Evolutionary conservation across 2,113 vertebrate genomes (phyloP), one percentile per base, ranked within the genome.

Genomic region (Toxotes chatareus): DNA sequence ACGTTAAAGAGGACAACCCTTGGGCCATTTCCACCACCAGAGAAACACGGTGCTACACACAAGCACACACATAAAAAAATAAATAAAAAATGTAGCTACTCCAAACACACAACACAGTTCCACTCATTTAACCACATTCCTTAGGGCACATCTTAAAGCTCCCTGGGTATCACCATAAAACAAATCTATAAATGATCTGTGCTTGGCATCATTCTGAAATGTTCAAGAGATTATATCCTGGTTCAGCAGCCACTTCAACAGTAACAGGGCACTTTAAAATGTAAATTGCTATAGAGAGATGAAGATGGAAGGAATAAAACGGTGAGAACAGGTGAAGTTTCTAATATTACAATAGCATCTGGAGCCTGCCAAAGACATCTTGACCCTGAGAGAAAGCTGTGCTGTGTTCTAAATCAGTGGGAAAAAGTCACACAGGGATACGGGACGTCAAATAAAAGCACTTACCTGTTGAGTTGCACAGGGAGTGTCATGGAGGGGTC

Each of bases 391-490:
- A 67, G 44, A 19, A 53, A 64, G 32, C 21, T 51, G 32, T 17
- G 31, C 5, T 17, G 47, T 59, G 14, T 21, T 65, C 19, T 66
- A 42, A 63, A 83, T 63, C 62, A 53, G 31, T 17, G 36, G 27
- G n/a, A 44, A 44, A 44, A 14, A 56, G 59, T 61, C 47, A 55
- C 23, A 53, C 7, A n/a, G 44, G 59, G 38, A 46, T 34, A 36
- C 2, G 63, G 31, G 4, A 21, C 27, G 42, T 78, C 27, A 73
- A 64, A 80, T 83, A 62, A 72, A 72, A 77, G 6, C 38, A 92
- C 92, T 94, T 94, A 94, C 93, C 93, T 94, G 76, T 77, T 76
- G 62, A 82, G 72, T 61, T 83, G 64, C 5, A 27, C 0, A 64
- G 38, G 10, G 21, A 61, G 57, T 47, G 56, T 78, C 36, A 56